Percentiles rank a stretch among this genome's conserved stretches.
phyloP scores from a whole-genome alignment of 2,797 vertebrate species.

The Adrianichthys oophorus region DNA sequence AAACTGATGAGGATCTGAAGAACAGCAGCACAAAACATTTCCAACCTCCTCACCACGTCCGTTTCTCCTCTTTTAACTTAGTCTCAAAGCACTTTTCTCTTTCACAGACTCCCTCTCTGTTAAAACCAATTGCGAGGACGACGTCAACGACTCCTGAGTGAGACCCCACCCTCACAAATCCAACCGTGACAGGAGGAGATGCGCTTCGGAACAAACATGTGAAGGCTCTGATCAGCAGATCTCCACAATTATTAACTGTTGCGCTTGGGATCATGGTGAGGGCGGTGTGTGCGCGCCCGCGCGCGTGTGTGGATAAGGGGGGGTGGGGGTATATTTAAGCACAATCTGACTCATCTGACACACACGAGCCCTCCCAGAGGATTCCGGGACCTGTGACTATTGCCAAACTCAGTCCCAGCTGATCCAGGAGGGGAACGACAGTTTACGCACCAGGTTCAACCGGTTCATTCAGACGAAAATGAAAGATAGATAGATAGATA shows the following conservation, averaged over 20 bases:
- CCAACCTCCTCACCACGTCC: constrained; percentile 19
- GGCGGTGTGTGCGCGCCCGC: too few relatives aligned
- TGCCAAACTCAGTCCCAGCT: constrained; percentile 20
- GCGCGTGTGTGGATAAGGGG: too few relatives aligned
- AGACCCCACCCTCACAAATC: constrained; percentile 78
- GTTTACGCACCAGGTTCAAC: background rate
- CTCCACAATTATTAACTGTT: constrained; percentile 1
- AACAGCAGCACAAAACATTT: constrained; percentile 19
- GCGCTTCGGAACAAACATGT: constrained; percentile 33
- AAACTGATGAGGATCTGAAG: constrained; percentile 27
- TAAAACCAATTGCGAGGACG: constrained; percentile 35
- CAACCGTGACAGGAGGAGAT: constrained; percentile 66
- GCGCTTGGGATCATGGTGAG: background rate
- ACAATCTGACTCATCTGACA: constrained; percentile 12
- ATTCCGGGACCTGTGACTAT: constrained; percentile 23
- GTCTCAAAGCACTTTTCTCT: constrained; percentile 42
- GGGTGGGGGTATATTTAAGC: constrained; percentile 1
- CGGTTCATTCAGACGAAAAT: background rate
- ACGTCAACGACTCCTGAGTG: constrained; percentile 57
- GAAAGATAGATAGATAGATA: constrained; percentile 6
- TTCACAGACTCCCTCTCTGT: constrained; percentile 37
- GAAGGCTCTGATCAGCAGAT: constrained; percentile 7
- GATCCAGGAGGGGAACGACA: constrained; percentile 14
- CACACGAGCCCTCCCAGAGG: constrained; percentile 12
- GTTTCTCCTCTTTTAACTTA: background rate